Evolutionary conservation across 2,888 invertebrate genomes (phyloP).

Genomic region (Entomobrya multifasciata): DNA sequence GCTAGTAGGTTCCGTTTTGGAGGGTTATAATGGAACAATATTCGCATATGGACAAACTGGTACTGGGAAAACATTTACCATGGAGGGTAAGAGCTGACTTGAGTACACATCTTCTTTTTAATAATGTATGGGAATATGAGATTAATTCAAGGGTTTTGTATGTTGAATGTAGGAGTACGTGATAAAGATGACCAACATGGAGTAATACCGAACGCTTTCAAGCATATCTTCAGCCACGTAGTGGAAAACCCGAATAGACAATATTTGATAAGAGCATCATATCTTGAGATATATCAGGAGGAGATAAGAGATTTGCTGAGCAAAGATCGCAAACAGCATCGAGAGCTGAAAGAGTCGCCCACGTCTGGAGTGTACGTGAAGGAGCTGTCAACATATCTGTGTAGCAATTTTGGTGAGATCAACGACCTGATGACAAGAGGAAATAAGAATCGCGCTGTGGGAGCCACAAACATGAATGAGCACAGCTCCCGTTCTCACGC

Average conservation of each 20-base stretch:
- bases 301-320: slow-evolving; percentile 90
- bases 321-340: slow-evolving; percentile 86
- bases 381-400: slow-evolving; percentile 95
- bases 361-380: slow-evolving; percentile 96
- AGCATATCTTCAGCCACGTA: slow-evolving; percentile 98
- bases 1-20: slow-evolving; percentile 95
- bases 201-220: slow-evolving; percentile 97
- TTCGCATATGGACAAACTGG: slow-evolving; percentile 99
- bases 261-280: slow-evolving; percentile 97
- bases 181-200: slow-evolving; percentile 88
- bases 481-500: slow-evolving; percentile 99
- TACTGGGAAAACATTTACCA: slow-evolving; percentile 90
- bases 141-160: neutral
- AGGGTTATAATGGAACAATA: slow-evolving; percentile 99
- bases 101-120: neutral
- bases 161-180: slow-evolving; percentile 83
- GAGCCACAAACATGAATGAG: slow-evolving; percentile 98
- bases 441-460: slow-evolving; percentile 96
- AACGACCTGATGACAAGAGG: slow-evolving; percentile 95
- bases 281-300: slow-evolving; percentile 98
- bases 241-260: slow-evolving; percentile 84
- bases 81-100: slow-evolving; percentile 83
- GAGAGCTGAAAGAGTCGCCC: slow-evolving; percentile 89
- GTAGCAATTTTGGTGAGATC: slow-evolving; percentile 96
- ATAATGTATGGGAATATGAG: neutral